These are phyloP conservation scores for Pseudoatta argentina DNA, from an alignment of 1,140 invertebrate genomes.

Conservation along the genomic window DNA sequence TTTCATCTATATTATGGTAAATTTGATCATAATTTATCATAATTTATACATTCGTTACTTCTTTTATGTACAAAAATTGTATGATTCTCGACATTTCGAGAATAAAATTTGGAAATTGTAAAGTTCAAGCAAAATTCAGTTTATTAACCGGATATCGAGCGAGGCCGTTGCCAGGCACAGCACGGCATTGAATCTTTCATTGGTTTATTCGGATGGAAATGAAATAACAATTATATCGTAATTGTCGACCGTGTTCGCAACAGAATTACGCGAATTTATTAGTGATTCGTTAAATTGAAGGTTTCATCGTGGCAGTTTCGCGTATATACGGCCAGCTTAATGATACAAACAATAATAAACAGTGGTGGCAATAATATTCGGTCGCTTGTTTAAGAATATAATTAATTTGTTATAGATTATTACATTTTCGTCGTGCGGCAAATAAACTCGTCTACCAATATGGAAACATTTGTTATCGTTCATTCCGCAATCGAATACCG, in stretches of 20 bases:
- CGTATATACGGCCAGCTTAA: conserved; percentile 43
- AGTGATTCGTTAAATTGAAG: conserved; percentile 62
- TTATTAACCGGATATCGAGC: conserved; percentile 51
- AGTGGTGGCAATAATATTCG: conserved; percentile 58
- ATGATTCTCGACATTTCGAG: not conserved
- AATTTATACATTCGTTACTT: not conserved
- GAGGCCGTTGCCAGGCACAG: conserved; percentile 27
- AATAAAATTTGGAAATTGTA: conserved; percentile 39
- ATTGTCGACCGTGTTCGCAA: conserved; percentile 56
- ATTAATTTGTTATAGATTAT: conserved; percentile 66
- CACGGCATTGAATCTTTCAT: conserved; percentile 57
- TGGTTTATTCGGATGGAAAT: conserved; percentile 60
- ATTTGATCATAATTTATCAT: not conserved
- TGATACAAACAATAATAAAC: conserved; percentile 64
- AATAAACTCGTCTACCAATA: conserved; percentile 60
- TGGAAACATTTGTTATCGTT: conserved; percentile 58
- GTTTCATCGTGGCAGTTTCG: conserved; percentile 52
- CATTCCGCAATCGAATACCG: conserved; percentile 54
- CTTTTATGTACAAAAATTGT: conserved; percentile 5
- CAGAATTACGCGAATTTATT: conserved; percentile 62
- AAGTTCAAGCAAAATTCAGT: conserved; percentile 35
- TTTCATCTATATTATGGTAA: not conserved
- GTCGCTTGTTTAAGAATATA: conserved; percentile 62
- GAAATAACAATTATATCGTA: conserved; percentile 64
- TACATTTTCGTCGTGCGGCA: conserved; percentile 61